Evolutionary conservation across 2,797 vertebrate species (phyloP), one percentile per base, ranked within the genome.

Genomic region (Aphelocoma californica): DNA sequence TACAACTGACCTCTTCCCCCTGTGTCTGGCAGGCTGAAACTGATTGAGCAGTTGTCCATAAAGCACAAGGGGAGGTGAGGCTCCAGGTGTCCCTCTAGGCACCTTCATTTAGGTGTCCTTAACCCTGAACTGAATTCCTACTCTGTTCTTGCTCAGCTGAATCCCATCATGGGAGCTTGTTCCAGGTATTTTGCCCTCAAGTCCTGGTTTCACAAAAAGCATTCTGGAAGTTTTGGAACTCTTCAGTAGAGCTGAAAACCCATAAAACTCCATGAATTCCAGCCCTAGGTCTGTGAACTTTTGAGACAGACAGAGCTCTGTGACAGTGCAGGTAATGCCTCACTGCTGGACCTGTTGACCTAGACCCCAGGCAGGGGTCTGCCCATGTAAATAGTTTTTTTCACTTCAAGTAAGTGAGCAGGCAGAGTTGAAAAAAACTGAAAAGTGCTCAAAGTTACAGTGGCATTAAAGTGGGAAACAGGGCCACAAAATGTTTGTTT

Each of bases 1-100:
- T 12, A 6, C 17, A 60, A 16, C 2, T 47, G 21, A 60, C 12
- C 6, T 65, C 15, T 72, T 28, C 0, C 4, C 5, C 6, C 14
- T 4, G 21, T 53, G 57, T n/a, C 45, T 64, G n/a, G 21, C 15
- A 53, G 32, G 23, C 26, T 64, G 32, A 75, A 75, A 75, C 14
- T 17, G 38, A 6, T 20, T 71, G 60, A 54, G 23, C 12, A 44
- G 7, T 9, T 70, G 31, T 71, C 40, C n/a, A 36, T 36, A 62
- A 92, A 62, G 7, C 61, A 58, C 21, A 66, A 42, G 32, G 6
- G 25, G 3, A 85, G 4, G 6, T 25, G n/a, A 77, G 31, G 16
- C 11, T 23, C 8, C 25, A n/a, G 2, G 16, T 48, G 20, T 54
- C 14, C n/a, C 26, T 75, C 28, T 31, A 70, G 24, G 14, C 7